Evolutionary conservation across 2,888 invertebrate species (phyloP).

Genomic region (Nymphalis polychloros): DNA sequence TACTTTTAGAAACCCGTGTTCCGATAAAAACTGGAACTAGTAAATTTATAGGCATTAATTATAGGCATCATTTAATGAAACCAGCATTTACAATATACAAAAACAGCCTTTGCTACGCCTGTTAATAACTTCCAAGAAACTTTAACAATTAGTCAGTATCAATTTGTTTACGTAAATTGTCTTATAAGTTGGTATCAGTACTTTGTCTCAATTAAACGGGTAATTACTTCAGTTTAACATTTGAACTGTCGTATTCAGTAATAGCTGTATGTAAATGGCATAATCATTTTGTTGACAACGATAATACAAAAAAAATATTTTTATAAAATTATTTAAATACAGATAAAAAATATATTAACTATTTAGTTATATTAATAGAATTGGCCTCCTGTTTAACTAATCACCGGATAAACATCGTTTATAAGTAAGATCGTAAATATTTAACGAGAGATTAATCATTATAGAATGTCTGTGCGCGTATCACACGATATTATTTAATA

Average conservation of each 20-base stretch:
- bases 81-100: no score
- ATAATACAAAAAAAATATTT: no score
- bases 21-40: no score
- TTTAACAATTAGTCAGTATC: slow-evolving; percentile 25
- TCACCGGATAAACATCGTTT: no score
- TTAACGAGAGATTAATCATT: no score
- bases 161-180: slow-evolving; percentile 32
- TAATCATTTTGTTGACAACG: slow-evolving; percentile 20
- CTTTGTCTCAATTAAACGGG: slow-evolving; percentile 40
- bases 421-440: background rate
- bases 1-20: no score
- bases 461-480: no score
- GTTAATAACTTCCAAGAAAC: slow-evolving; percentile 22
- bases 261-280: slow-evolving; percentile 21
- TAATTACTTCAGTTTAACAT: slow-evolving; percentile 41
- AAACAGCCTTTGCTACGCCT: background rate
- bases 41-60: no score
- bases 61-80: background rate
- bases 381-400: no score
- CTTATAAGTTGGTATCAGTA: slow-evolving; percentile 23
- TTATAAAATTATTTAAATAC: no score
- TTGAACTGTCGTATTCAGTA: slow-evolving; percentile 32
- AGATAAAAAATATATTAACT: background rate
- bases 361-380: no score
- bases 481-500: no score